Percentiles rank a stretch among this genome's conserved stretches.
Conservation (phyloP, 1,140 invertebrate genomes). For the Homalodisca vitripennis region DNA sequence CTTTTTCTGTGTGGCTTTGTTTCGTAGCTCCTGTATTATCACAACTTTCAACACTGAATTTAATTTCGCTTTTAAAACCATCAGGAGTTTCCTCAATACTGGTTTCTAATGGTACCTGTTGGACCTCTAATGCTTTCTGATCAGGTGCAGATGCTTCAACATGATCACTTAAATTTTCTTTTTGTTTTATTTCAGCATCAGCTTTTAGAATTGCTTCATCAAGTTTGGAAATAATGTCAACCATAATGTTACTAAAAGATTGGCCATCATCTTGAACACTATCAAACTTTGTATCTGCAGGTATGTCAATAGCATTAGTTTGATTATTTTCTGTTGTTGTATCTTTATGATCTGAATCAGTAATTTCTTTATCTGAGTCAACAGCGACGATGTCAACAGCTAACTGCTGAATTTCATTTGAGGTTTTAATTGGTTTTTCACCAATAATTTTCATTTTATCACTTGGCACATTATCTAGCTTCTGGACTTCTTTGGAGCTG, state of each 20-base stretch:
- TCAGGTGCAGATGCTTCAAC: no score
- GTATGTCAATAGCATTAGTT: no score
- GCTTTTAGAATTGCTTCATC: constrained; percentile 20
- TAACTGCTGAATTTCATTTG: no score
- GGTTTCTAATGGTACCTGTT: neutral
- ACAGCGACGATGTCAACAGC: no score
- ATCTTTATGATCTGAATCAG: no score
- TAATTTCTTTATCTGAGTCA: no score
- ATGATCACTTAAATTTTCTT: neutral
- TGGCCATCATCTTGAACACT: neutral
- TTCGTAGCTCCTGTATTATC: neutral
- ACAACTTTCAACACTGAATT: neutral
- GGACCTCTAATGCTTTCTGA: neutral
- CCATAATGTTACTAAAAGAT: constrained; percentile 16
- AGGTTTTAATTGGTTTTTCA: no score
- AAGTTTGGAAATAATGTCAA: constrained; percentile 19
- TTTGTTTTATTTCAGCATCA: neutral
- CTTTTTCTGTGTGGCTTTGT: neutral
- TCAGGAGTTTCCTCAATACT: neutral
- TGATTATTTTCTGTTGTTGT: constrained; percentile 9
- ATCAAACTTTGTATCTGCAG: neutral
- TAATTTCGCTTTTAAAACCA: constrained; percentile 19
- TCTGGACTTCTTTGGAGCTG: no score
- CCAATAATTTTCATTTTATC: no score
- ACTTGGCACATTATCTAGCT: no score